phyloP scores from a whole-genome alignment of 1,140 invertebrate species.

The Parasteatoda tepidariorum region DNA sequence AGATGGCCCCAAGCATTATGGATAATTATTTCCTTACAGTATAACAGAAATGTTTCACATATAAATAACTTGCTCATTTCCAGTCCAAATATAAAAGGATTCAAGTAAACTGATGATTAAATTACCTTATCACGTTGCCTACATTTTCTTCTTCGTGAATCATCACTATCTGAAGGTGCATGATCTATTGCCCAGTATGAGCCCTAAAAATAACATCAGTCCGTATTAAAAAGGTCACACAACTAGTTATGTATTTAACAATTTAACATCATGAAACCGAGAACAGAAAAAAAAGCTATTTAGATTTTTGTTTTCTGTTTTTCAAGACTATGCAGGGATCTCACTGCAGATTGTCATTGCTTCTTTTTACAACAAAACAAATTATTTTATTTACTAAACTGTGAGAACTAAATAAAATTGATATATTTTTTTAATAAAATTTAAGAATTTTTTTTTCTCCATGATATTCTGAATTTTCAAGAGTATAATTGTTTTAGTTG shows the following conservation, averaged over 20 bases:
- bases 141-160: conserved; percentile 45
- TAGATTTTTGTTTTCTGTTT: too few species aligned
- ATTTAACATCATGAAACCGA: background rate
- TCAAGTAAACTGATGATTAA: too few species aligned
- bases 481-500: background rate
- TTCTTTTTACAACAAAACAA: too few species aligned
- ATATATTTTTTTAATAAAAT: background rate
- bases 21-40: too few species aligned
- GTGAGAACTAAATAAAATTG: background rate
- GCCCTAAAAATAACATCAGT: conserved; percentile 45
- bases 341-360: too few species aligned
- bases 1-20: too few species aligned
- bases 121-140: conserved; percentile 41
- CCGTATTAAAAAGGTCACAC: background rate
- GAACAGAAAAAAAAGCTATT: background rate
- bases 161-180: conserved; percentile 42
- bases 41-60: too few species aligned
- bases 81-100: too few species aligned
- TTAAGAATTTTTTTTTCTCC: background rate
- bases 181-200: conserved; percentile 62
- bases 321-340: too few species aligned
- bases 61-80: too few species aligned
- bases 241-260: background rate
- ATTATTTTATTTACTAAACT: background rate
- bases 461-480: background rate